Evolutionary conservation across 1,140 invertebrate species (phyloP).

Genomic region (Muscidifurax raptorellus): DNA sequence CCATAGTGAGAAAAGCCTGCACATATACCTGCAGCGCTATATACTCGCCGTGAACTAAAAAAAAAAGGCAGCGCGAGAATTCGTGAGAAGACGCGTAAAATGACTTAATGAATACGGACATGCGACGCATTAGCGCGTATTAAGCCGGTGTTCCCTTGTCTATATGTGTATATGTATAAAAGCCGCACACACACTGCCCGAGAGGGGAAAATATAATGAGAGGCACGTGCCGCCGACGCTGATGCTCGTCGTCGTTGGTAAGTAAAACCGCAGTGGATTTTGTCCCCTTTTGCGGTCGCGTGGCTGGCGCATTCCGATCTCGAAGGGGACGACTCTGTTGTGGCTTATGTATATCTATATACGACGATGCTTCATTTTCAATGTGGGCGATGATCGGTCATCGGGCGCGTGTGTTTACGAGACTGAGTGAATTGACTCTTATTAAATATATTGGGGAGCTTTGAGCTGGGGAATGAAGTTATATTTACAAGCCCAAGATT

Average conservation of each 20-base stretch:
- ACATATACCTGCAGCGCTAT: no score
- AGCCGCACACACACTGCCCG: neutral
- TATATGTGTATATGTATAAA: neutral
- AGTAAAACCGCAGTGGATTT: neutral
- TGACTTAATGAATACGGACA: conserved; percentile 74
- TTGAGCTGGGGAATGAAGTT: no score
- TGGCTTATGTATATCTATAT: neutral
- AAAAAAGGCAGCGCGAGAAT: neutral
- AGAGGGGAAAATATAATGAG: no score
- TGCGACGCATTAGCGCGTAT: conserved; percentile 72
- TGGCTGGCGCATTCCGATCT: neutral
- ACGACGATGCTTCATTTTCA: no score
- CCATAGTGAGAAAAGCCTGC: neutral
- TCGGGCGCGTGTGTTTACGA: no score
- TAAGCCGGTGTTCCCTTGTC: conserved; percentile 58
- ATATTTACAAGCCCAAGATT: no score
- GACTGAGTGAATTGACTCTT: no score
- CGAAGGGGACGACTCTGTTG: neutral
- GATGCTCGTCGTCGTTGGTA: neutral
- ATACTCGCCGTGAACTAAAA: conserved; percentile 1
- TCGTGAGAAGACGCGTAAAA: conserved; percentile 57
- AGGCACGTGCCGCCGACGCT: conserved; percentile 11
- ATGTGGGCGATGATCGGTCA: no score
- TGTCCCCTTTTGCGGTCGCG: neutral
- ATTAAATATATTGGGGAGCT: no score